These are phyloP conservation scores for Encarsia formosa DNA, from an alignment of 2,888 invertebrate genomes.

Conservation along the genomic window DNA sequence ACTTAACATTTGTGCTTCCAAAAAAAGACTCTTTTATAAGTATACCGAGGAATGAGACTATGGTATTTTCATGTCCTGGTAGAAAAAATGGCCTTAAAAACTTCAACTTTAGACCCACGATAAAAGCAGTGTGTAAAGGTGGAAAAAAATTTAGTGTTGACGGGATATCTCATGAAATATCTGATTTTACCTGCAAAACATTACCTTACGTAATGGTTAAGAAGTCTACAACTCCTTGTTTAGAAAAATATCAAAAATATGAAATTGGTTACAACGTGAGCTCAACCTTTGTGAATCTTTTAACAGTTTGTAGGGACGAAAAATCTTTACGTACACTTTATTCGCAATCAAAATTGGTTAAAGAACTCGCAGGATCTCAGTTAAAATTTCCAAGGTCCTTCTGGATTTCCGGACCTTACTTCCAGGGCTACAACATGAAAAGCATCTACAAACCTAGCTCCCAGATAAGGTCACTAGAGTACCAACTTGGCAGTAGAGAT, in stretches of 20 bases:
- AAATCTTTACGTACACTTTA: conserved; percentile 46
- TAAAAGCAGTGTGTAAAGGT: no score
- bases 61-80: no score
- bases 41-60: no score
- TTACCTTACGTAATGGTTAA: no score
- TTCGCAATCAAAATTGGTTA: conserved; percentile 37
- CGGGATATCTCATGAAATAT: no score
- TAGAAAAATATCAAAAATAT: conserved; percentile 38
- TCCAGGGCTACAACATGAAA: conserved; percentile 30
- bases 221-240: no score
- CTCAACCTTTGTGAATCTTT: conserved; percentile 42
- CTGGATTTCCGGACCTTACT: conserved; percentile 45
- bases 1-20: no score
- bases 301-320: conserved; percentile 51
- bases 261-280: conserved; percentile 47
- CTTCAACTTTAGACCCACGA: no score
- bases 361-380: conserved; percentile 33
- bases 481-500: conserved; percentile 42
- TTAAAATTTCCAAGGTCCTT: conserved; percentile 44
- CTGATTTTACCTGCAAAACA: no score
- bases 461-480: conserved; percentile 46
- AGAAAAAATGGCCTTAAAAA: no score
- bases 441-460: conserved; percentile 41
- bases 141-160: no score
- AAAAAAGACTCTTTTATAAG: no score